Evolutionary conservation across 2,888 invertebrate genomes (phyloP), one percentile per base, ranked within the genome.

Genomic region (Matsumyia berberina): DNA sequence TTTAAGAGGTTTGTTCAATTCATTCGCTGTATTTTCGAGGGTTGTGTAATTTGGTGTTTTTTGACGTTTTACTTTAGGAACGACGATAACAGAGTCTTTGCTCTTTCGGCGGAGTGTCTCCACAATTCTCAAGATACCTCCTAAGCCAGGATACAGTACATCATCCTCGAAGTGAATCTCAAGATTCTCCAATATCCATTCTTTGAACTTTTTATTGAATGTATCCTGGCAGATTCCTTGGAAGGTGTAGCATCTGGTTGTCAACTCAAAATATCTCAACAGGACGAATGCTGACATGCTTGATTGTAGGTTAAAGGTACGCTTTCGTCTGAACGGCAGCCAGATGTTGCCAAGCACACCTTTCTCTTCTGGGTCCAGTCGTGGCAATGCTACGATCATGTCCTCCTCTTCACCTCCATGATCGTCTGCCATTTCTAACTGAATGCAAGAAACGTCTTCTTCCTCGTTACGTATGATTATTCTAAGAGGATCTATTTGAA

Each of bases 131-230:
- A 92, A 67, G 0, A 91, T 82, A 0, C 89, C 91, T 0, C 91
- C 92, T 1, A 92, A 85, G 0, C 91, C 91, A 0, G 92, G 92
- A 87, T 92, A 92, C 44, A 92, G 89, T 11, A 88, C 58, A 1
- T 90, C 90, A 82, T 91, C 91, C 2, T 86, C 83, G 37, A 91
- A 88, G 87, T 91, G 91, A 39, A 88, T 64, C 33, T 89, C 87
- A 1, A 92, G 72, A 19, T 88, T 89, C 33, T 90, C 89, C 8
- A 88, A 55, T 17, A 91, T 87, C 92, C 92, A 92, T 0, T 77
- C 67, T 42, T 89, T 88, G 8, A 91, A 88, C 62, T 89, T 88
- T 5, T 83, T 60, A 77, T 92, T 90, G 62, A 90, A 92, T 0
- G 67, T 67, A 15, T 87, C 87, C 39, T 89, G 89, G 57, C 86